Conservation (phyloP, 2,113 vertebrate genomes). For the Lampris megalopsis region DNA sequence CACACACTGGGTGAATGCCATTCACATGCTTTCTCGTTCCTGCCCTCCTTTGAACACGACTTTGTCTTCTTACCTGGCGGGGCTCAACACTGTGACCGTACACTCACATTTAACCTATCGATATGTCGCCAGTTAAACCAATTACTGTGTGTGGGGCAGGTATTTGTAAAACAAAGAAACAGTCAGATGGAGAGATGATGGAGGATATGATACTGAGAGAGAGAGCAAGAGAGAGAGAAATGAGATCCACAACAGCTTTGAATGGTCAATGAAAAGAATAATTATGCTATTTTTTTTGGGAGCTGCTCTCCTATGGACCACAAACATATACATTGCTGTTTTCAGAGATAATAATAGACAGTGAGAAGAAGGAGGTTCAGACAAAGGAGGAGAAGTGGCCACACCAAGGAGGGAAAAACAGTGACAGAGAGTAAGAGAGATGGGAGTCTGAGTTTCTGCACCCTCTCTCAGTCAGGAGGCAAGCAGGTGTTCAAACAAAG, state of each 20-base stretch:
- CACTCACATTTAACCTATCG: not conserved
- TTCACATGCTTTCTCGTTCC: not conserved
- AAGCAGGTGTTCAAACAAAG: constrained; percentile 86
- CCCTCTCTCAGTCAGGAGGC: constrained; percentile 60
- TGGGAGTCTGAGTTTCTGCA: not conserved
- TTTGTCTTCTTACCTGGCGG: no score
- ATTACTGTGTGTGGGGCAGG: no score
- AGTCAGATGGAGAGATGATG: not conserved
- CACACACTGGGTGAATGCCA: not conserved
- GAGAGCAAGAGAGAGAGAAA: not conserved
- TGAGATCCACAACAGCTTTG: no score
- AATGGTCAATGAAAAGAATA: no score
- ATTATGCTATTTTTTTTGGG: no score
- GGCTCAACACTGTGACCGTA: not conserved
- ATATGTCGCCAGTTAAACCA: no score
- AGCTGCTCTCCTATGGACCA: no score
- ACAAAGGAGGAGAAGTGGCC: not conserved
- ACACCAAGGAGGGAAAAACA: constrained; percentile 10
- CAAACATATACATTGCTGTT: no score
- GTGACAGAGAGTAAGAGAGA: no score
- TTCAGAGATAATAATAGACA: no score
- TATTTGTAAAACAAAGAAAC: not conserved
- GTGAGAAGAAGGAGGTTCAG: not conserved
- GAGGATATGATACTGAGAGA: not conserved
- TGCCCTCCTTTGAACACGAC: no score